These are phyloP conservation scores for Anthopleura xanthogrammica DNA, from an alignment of 92 coral and sea anemone genomes.

Conservation along the genomic window DNA sequence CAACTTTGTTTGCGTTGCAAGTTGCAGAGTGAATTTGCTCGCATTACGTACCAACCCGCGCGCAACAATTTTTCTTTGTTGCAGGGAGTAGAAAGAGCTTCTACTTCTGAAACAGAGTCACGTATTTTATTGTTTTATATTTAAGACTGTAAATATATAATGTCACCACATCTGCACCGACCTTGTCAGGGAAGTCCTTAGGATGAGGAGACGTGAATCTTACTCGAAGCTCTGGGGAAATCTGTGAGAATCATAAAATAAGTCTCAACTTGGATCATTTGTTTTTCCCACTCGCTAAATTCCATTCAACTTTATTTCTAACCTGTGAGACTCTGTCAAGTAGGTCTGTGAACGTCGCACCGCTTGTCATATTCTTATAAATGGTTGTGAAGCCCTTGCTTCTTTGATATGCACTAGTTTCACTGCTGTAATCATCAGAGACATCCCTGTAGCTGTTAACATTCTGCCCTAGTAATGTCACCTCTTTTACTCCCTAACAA, in stretches of 20 bases:
- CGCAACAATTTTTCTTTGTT: too few species aligned
- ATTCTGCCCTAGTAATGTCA: constrained; percentile 22
- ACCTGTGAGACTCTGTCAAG: constrained; percentile 21
- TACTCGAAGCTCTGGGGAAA: constrained; percentile 19
- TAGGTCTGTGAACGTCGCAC: constrained; percentile 19
- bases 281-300: too few species aligned
- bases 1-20: too few species aligned
- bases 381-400: constrained; percentile 17
- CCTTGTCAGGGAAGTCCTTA: constrained; percentile 25
- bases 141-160: too few species aligned
- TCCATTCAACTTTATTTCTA: not conserved
- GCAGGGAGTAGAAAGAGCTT: too few species aligned
- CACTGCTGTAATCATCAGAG: not conserved
- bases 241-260: not conserved
- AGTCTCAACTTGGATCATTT: not conserved
- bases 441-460: constrained; percentile 26
- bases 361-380: not conserved
- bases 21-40: too few species aligned
- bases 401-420: not conserved
- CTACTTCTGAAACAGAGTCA: too few species aligned
- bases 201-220: constrained; percentile 25
- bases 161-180: not conserved
- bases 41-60: too few species aligned
- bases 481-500: constrained; percentile 16
- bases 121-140: too few species aligned